These are phyloP conservation scores for Oxyruncus cristatus DNA, from an alignment of 2,113 vertebrate species.

Conservation along the genomic window DNA sequence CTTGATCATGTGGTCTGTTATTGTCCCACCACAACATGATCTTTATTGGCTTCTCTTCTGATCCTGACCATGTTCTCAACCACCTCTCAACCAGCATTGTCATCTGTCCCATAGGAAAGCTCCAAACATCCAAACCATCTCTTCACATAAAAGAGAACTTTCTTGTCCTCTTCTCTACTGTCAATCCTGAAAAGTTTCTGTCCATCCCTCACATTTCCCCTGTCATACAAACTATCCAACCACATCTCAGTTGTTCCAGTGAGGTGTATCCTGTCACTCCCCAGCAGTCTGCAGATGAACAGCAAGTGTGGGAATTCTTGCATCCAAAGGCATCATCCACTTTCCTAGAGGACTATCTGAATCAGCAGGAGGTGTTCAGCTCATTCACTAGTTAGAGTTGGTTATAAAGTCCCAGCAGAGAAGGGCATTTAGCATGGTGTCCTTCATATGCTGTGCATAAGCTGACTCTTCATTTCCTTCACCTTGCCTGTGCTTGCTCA, in stretches of 20 bases:
- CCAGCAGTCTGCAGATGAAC: background rate
- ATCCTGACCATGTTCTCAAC: background rate
- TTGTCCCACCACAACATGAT: background rate
- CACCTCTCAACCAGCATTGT: background rate
- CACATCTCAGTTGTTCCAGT: background rate
- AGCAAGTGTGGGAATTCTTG: background rate
- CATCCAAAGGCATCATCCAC: background rate
- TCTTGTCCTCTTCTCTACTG: background rate
- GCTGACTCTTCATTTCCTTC: background rate
- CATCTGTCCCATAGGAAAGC: background rate
- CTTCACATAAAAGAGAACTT: background rate
- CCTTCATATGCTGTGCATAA: background rate
- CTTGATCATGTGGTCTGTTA: background rate
- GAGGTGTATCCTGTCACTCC: background rate
- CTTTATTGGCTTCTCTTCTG: background rate
- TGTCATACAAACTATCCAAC: background rate
- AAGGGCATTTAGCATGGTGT: background rate
- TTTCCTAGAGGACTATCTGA: background rate
- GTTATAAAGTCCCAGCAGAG: background rate
- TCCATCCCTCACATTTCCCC: background rate
- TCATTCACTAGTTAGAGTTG: background rate
- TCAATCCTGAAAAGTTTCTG: background rate
- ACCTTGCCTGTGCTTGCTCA: background rate
- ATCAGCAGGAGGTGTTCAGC: background rate
- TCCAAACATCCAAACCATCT: background rate